phyloP scores from a whole-genome alignment of 92 coral and sea anemone species.

The Umimayanthus kanabou region DNA sequence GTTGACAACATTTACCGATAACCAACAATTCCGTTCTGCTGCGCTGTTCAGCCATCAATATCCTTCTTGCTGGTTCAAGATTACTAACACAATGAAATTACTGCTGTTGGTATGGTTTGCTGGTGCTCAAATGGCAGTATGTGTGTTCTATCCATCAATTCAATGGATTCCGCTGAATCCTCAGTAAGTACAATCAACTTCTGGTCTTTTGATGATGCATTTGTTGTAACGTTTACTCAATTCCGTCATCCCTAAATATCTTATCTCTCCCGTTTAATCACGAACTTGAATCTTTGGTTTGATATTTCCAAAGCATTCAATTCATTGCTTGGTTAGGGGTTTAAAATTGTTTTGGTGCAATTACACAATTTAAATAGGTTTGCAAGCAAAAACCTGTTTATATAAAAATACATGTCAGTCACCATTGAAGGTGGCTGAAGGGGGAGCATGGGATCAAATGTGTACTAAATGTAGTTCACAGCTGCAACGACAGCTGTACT shows the following conservation, averaged over 20 bases:
- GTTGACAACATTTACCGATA: not conserved
- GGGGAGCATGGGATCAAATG: not conserved
- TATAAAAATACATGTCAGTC: not conserved
- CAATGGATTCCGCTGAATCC: slow-evolving; percentile 49
- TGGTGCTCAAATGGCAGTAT: slow-evolving; percentile 11
- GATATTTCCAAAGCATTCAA: not conserved
- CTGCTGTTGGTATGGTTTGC: slow-evolving; percentile 6
- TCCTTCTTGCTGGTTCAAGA: not conserved
- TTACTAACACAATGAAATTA: slow-evolving; percentile 12
- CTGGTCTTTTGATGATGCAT: slow-evolving; percentile 6
- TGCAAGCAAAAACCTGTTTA: slow-evolving; percentile 10
- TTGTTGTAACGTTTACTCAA: not conserved
- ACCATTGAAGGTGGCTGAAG: not conserved
- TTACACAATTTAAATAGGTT: slow-evolving; percentile 17
- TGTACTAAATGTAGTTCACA: not conserved
- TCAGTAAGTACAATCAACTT: slow-evolving; percentile 23
- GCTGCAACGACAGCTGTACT: not conserved
- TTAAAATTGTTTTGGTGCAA: not conserved
- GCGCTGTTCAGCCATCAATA: not conserved
- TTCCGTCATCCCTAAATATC: not conserved
- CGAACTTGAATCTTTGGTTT: not conserved
- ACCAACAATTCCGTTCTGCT: slow-evolving; percentile 2
- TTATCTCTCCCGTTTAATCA: not conserved
- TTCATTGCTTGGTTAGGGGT: not conserved
- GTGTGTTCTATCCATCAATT: slow-evolving; percentile 36